Conservation (phyloP, 2,888 invertebrate species). For the Pristionchus fissidentatus region DNA sequence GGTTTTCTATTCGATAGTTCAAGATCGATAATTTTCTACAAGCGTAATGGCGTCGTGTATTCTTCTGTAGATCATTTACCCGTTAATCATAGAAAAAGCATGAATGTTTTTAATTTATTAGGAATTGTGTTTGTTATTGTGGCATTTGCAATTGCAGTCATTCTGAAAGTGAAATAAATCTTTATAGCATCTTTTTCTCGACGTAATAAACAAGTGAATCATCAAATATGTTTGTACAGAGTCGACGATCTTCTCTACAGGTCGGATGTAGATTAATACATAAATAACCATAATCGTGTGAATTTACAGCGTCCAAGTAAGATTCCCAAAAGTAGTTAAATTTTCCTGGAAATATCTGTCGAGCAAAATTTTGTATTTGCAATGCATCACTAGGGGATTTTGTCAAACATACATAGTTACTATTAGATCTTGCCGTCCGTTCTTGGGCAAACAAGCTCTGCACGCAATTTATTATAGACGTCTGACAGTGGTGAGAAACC, state of each 20-base stretch:
- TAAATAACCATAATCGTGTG: neutral
- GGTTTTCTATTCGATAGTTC: neutral
- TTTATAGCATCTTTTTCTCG: neutral
- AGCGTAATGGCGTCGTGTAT: neutral
- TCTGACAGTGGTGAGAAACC: neutral
- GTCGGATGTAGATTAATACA: neutral
- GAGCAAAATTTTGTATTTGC: neutral
- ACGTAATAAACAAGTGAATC: neutral
- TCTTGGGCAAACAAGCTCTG: too few relatives aligned
- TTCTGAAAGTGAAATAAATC: neutral
- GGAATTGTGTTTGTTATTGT: neutral
- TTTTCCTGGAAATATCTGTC: neutral
- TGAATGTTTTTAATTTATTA: neutral
- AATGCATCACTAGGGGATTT: neutral
- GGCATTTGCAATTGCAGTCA: neutral
- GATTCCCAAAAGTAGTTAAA: neutral
- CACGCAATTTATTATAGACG: too few relatives aligned
- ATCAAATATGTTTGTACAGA: neutral
- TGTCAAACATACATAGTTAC: too few relatives aligned
- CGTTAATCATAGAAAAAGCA: neutral
- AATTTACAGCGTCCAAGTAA: neutral
- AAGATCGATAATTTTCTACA: neutral
- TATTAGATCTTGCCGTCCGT: too few relatives aligned
- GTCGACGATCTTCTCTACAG: neutral
- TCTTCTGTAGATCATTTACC: neutral